Evolutionary conservation across 2,797 vertebrate species (phyloP).

Genomic region (Bradypodion pumilum): DNA sequence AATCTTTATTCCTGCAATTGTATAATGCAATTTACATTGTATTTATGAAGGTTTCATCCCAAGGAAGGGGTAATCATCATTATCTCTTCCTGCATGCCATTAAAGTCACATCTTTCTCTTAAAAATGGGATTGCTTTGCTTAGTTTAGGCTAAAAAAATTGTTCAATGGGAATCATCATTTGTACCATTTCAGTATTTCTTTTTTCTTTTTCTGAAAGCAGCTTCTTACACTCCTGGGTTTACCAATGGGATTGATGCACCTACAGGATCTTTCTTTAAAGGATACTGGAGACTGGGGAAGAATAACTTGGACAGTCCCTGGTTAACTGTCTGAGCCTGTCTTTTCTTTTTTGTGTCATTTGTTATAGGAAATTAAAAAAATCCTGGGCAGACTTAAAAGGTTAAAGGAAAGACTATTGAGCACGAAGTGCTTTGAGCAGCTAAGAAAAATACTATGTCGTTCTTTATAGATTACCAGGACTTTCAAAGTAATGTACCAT

Average conservation of each 20-base stretch:
- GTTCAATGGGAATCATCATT: neutral
- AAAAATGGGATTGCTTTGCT: constrained; percentile 50
- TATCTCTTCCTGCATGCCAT: constrained; percentile 50
- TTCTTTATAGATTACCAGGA: too few relatives aligned
- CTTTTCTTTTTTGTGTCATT: neutral
- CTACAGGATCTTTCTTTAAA: neutral
- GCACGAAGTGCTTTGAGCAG: neutral
- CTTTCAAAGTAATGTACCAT: too few relatives aligned
- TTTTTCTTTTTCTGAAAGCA: neutral
- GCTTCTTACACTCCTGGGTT: neutral
- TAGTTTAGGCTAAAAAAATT: constrained; percentile 27
- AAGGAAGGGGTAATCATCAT: constrained; percentile 58
- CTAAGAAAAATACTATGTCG: neutral
- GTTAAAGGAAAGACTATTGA: neutral
- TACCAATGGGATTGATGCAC: neutral
- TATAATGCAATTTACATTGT: constrained; percentile 44
- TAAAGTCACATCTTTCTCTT: constrained; percentile 58
- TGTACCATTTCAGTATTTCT: neutral
- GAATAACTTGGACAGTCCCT: too few relatives aligned
- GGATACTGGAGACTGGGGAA: neutral
- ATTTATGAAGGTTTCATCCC: constrained; percentile 53
- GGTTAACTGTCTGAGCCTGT: neutral
- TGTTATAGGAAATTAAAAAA: neutral
- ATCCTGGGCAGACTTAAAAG: neutral
- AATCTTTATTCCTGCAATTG: constrained; percentile 46